phyloP scores from a whole-genome alignment of 1,140 invertebrate genomes.

The Andrena cerasifolii region DNA sequence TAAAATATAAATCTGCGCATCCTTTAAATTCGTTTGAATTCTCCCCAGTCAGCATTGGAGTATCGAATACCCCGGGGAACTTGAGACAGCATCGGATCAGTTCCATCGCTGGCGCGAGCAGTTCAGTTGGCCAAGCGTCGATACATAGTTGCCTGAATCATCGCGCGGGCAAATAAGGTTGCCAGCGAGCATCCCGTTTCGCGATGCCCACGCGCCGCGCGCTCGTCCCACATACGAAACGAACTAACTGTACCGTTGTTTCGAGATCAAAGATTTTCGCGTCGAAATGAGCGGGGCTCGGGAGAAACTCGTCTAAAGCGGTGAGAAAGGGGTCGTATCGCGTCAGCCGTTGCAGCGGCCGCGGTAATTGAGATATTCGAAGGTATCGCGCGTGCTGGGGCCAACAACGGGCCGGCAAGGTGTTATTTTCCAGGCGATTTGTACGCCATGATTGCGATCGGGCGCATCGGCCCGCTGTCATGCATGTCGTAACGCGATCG shows the following conservation, averaged over 20 bases:
- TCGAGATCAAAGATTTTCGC: constrained; percentile 42
- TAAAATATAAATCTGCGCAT: no score
- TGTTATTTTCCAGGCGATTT: constrained; percentile 32
- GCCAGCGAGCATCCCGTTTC: constrained; percentile 50
- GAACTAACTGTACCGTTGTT: constrained; percentile 58
- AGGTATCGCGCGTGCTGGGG: neutral
- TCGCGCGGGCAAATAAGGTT: constrained; percentile 58
- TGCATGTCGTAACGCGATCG: neutral
- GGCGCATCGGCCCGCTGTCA: neutral
- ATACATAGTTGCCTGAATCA: constrained; percentile 68
- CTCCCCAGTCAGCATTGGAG: no score
- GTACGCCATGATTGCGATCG: neutral
- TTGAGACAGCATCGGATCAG: no score
- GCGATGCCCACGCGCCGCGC: constrained; percentile 49
- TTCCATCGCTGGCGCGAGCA: constrained; percentile 68
- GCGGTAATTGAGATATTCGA: constrained; percentile 30
- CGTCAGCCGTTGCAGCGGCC: neutral
- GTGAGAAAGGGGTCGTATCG: constrained; percentile 19
- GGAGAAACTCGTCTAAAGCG: neutral
- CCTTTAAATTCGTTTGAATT: no score
- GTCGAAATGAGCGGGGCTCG: neutral
- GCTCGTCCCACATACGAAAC: constrained; percentile 61
- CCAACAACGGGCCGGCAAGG: constrained; percentile 1
- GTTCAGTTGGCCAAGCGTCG: constrained; percentile 55
- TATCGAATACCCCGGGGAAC: no score